Base-by-base conservation (phyloP, 2,797 vertebrate genomes). In the Pteronotus mesoamericanus region DNA sequence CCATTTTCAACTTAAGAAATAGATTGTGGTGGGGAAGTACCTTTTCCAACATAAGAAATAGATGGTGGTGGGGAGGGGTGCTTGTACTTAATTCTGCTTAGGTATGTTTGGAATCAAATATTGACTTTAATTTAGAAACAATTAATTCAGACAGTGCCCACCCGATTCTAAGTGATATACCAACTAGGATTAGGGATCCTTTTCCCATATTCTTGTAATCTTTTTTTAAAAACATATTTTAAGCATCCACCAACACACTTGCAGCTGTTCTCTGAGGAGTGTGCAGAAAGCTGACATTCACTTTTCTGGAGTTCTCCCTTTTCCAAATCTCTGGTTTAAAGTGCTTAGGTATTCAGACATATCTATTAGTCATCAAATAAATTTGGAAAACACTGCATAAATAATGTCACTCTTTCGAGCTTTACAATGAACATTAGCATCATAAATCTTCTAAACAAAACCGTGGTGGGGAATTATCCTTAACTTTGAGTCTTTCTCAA, bases 271-370 rank as follows among this genome's bases (percentile, higher is more conserved):
- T 88, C 26, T 71, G 44, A 2, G 61, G 32, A 91, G 2, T 71
- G 12, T 85, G 93, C n/a, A 85, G 71, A 88, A 87, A 87, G 48
- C 55, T 84, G 55, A 91, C 12, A 87, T 14, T 46, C 21, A 68
- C n/a, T 79, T 64, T 44, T 75, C 86, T 80, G 18, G 71, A 71
- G 19, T 48, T 94, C 12, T 84, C 37, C 42, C 12, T 64, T 77
- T 85, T 71, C 57, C 90, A 94, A 92, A 71, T 88, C 21, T 29
- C 34, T 80, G 42, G 32, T 88, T 59, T 77, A 80, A 96, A 77
- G 6, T 82, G 46, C 24, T 92, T 95, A 91, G 19, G 19, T 66
- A 77, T 88, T 93, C 42, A 51, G 24, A 85, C 26, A 55, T 86
- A 94, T 74, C 69, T 83, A 32, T 46, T 74, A 83, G 64, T 68